phyloP scores from a whole-genome alignment of 2,888 invertebrate species.

The Labia minor region DNA sequence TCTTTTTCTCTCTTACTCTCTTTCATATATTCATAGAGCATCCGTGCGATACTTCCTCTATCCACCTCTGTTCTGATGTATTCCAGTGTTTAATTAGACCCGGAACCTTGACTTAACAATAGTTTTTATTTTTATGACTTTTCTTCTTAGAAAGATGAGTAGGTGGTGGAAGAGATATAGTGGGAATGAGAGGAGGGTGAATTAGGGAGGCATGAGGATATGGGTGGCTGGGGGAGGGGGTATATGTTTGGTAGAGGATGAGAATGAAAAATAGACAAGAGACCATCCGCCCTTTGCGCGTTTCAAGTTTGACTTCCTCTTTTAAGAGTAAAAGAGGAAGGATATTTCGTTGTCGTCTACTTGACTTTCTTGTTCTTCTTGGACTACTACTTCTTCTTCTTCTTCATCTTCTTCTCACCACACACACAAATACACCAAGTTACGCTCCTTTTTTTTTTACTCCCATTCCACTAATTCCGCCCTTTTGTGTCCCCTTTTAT shows the following conservation, averaged over 20 bases:
- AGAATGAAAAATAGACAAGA: conserved; percentile 13
- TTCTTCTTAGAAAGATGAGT: conserved; percentile 4
- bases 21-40: background rate
- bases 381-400: background rate
- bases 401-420: background rate
- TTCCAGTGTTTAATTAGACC: background rate
- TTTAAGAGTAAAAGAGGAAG: conserved; percentile 1
- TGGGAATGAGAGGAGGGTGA: background rate
- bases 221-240: no score
- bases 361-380: conserved; percentile 13
- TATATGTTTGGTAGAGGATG: no score
- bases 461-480: background rate
- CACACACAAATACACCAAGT: no score
- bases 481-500: conserved; percentile 6
- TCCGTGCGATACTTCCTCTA: background rate
- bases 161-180: background rate
- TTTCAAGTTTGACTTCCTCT: conserved; percentile 7
- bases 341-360: background rate
- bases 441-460: background rate
- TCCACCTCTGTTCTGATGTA: background rate
- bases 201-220: no score
- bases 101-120: conserved; percentile 8
- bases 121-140: conserved; percentile 13
- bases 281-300: conserved; percentile 7
- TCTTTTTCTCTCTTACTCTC: background rate